Conservation (phyloP, 1,140 invertebrate species). For the Armadillidium nasatum region DNA sequence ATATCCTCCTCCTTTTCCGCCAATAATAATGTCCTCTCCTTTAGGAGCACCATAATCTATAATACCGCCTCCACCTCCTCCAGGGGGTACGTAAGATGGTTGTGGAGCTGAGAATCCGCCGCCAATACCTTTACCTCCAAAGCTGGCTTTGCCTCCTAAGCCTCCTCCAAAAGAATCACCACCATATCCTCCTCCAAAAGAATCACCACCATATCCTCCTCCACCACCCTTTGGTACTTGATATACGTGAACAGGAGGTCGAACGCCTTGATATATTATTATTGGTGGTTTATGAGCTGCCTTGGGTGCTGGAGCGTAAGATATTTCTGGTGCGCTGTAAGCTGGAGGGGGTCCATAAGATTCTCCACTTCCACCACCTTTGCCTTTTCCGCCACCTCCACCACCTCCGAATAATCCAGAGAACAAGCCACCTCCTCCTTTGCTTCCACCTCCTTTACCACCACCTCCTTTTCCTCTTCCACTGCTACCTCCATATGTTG, state of each 20-base stretch:
- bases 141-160: background rate
- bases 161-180: background rate
- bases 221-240: slow-evolving; percentile 42
- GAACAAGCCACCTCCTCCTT: slow-evolving; percentile 4
- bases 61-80: background rate
- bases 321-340: slow-evolving; percentile 34
- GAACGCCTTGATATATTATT: slow-evolving; percentile 52
- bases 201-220: slow-evolving; percentile 14
- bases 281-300: slow-evolving; percentile 51
- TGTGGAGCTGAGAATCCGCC: slow-evolving; percentile 26
- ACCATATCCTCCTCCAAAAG: slow-evolving; percentile 16
- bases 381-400: slow-evolving; percentile 26
- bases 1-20: slow-evolving; percentile 25
- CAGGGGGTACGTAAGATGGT: background rate
- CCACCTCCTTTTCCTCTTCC: slow-evolving; percentile 7
- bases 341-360: slow-evolving; percentile 31
- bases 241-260: slow-evolving; percentile 51
- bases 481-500: slow-evolving; percentile 9
- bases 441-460: slow-evolving; percentile 21
- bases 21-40: slow-evolving; percentile 40
- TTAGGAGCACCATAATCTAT: slow-evolving; percentile 39
- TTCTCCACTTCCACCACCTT: slow-evolving; percentile 12
- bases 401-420: slow-evolving; percentile 12
- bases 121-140: slow-evolving; percentile 16
- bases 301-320: slow-evolving; percentile 49